A percentile compares a stretch with the other conserved stretches of the same genome.
Evolutionary conservation across 2,888 invertebrate genomes (phyloP).

Genomic region (Cryptocephalus primarius): DNA sequence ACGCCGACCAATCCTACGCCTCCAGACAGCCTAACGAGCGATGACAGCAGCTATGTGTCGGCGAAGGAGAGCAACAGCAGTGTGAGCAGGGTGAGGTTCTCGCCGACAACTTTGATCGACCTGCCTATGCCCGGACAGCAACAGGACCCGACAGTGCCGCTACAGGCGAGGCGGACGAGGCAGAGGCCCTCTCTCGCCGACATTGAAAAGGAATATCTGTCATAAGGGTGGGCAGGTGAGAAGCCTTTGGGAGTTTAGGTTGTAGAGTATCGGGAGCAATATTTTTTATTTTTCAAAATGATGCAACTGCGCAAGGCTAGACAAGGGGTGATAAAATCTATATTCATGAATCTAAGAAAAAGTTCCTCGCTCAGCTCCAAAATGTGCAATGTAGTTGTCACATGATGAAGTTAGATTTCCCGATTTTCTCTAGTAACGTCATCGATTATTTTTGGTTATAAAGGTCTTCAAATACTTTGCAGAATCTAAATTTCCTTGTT

Average conservation of each 20-base stretch:
- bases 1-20: slow-evolving; percentile 79
- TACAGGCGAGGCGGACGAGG: slow-evolving; percentile 39
- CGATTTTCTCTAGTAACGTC: too few relatives aligned
- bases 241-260: neutral
- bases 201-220: slow-evolving; percentile 45
- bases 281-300: slow-evolving; percentile 1
- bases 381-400: too few relatives aligned
- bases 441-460: too few relatives aligned
- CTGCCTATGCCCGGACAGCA: slow-evolving; percentile 43
- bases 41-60: slow-evolving; percentile 81
- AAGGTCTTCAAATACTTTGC: too few relatives aligned
- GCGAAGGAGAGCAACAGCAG: slow-evolving; percentile 67
- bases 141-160: slow-evolving; percentile 43
- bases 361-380: too few relatives aligned
- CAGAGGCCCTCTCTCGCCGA: slow-evolving; percentile 43
- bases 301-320: neutral
- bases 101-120: slow-evolving; percentile 62
- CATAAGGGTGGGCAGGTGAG: slow-evolving; percentile 32
- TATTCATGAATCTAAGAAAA: neutral
- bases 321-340: too few relatives aligned
- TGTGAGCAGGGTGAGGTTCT: slow-evolving; percentile 65
- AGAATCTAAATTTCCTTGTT: too few relatives aligned
- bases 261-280: slow-evolving; percentile 5
- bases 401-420: too few relatives aligned
- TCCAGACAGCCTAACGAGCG: slow-evolving; percentile 74